These are phyloP conservation scores for Asbolus verrucosus DNA, from an alignment of 1,140 invertebrate genomes.

Conservation along the genomic window DNA sequence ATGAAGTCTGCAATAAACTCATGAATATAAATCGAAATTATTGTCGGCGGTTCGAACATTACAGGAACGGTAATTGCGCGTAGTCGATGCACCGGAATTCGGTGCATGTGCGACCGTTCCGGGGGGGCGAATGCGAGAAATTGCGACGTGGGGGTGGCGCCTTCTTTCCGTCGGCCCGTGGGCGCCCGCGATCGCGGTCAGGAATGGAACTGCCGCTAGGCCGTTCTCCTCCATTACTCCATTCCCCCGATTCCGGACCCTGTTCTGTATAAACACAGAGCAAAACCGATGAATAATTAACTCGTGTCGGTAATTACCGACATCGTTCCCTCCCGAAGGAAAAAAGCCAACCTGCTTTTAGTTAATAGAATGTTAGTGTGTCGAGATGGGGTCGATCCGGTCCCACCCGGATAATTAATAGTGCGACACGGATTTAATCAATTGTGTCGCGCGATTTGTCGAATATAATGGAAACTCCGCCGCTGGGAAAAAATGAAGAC, in stretches of 20 bases:
- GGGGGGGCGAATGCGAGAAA: not conserved
- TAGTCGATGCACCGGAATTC: too few relatives aligned
- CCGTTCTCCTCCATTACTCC: constrained; percentile 18
- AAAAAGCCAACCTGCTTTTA: constrained; percentile 27
- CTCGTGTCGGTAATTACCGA: constrained; percentile 38
- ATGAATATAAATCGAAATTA: constrained; percentile 39
- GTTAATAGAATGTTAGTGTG: constrained; percentile 28
- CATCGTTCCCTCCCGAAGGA: not conserved
- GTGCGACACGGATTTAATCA: too few relatives aligned
- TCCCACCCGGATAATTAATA: too few relatives aligned
- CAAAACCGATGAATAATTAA: constrained; percentile 45
- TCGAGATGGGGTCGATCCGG: too few relatives aligned
- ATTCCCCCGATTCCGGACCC: not conserved
- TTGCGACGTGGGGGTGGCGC: not conserved
- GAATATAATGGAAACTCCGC: too few relatives aligned
- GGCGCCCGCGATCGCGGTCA: constrained; percentile 1
- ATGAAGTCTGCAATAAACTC: constrained; percentile 35
- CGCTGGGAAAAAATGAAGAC: too few relatives aligned
- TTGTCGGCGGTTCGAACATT: constrained; percentile 26
- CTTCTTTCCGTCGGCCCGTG: too few relatives aligned
- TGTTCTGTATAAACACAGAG: constrained; percentile 11
- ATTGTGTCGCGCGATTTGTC: too few relatives aligned
- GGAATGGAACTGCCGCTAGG: not conserved
- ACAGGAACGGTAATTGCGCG: constrained; percentile 6
- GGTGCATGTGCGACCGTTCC: too few relatives aligned